Evolutionary conservation across 2,888 invertebrate species (phyloP), one percentile per base, ranked within the genome.

Genomic region (Agonum fuliginosum): DNA sequence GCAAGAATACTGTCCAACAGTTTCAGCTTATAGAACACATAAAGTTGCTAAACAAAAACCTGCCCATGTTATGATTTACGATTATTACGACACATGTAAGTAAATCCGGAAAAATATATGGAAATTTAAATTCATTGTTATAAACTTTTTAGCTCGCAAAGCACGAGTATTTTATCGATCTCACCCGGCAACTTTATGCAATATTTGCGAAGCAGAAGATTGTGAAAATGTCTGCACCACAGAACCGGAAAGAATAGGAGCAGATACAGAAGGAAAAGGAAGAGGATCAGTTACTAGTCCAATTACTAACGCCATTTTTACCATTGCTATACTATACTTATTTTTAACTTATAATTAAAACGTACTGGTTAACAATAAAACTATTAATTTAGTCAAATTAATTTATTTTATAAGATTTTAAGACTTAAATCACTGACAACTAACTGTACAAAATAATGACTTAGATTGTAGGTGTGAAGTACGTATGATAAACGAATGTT

Each of bases 61-160:
- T 5, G 96, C 94, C 20, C 91, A 94, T 81, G 95, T 97, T 79
- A 91, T 93, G 46, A 91, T 98, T 46, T 94, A 93, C 81, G 98
- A 98, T 85, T 95, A 98, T 82, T 98, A 97, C 83, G 97, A 98
- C 85, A 94, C 94, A 79, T 94, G 97, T 96, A 85, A 91, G 93
- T 90, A 80, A 54, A 20, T n/a, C n/a, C n/a, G n/a, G n/a, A n/a
- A n/a, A n/a, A n/a, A n/a, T n/a, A n/a, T n/a, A n/a, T n/a, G n/a
- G n/a, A n/a, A n/a, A n/a, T n/a, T n/a, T n/a, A n/a, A n/a, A 46
- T 41, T 12, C 30, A 30, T 71, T 75, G 12, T 43, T 65, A 71
- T 65, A 37, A 43, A 46, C 69, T 79, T 83, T 84, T n/a, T 83
- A 95, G 95, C 94, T 82, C 92, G 95, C 82, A 91, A 93, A 83